A percentile compares a stretch with the other conserved stretches of the same genome.
These are phyloP conservation scores for Apotomis capreana DNA, from an alignment of 2,888 invertebrate species.

Conservation along the genomic window DNA sequence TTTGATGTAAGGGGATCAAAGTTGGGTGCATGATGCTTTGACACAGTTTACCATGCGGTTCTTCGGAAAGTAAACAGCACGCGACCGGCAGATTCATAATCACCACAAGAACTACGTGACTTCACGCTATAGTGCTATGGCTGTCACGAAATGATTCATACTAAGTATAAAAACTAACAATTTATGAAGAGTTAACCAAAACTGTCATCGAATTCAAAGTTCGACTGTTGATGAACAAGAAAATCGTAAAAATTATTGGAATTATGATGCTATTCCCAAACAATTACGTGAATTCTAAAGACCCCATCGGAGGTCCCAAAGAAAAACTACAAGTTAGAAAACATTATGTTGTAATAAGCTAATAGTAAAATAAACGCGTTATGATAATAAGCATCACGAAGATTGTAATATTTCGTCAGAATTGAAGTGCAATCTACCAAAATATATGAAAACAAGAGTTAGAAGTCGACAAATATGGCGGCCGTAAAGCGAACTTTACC, in stretches of 20 bases:
- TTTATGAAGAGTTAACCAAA: not conserved
- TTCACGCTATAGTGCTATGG: constrained; percentile 57
- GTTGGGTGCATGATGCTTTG: not conserved
- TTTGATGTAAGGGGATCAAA: not conserved
- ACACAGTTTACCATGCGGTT: not conserved
- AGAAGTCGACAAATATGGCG: constrained; percentile 80
- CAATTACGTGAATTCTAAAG: constrained; percentile 43
- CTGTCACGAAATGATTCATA: constrained; percentile 50
- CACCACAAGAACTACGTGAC: constrained; percentile 60
- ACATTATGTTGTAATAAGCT: constrained; percentile 2
- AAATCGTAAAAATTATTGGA: constrained; percentile 2
- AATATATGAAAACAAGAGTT: constrained; percentile 77
- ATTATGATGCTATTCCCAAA: constrained; percentile 29
- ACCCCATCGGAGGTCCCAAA: constrained; percentile 34
- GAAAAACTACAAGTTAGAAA: constrained; percentile 38
- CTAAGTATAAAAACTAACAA: constrained; percentile 41
- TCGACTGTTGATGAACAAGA: not conserved
- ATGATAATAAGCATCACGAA: constrained; percentile 32
- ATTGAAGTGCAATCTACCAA: constrained; percentile 49
- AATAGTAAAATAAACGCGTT: not conserved
- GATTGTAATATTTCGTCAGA: constrained; percentile 39
- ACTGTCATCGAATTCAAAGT: constrained; percentile 1
- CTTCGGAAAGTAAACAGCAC: constrained; percentile 13
- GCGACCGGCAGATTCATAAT: constrained; percentile 22
- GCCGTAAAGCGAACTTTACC: constrained; percentile 72